phyloP scores from a whole-genome alignment of 2,888 invertebrate species.

The Apantesis nais region DNA sequence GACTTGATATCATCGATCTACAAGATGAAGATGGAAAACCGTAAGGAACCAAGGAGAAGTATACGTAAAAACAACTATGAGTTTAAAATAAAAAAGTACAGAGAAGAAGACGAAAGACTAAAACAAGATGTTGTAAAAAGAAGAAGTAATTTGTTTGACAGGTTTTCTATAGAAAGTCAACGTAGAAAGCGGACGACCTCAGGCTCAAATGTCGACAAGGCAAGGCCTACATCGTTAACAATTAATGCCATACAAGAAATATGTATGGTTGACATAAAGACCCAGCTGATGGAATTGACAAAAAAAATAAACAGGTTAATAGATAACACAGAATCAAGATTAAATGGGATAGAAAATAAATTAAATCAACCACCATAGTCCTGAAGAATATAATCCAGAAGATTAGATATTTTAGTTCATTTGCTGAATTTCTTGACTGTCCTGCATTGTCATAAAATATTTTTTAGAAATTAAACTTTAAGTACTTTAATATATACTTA shows the following conservation, averaged over 20 bases:
- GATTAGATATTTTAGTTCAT: too few relatives aligned
- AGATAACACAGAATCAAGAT: conserved; percentile 66
- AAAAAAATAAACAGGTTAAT: conserved; percentile 74
- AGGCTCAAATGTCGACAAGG: conserved; percentile 58
- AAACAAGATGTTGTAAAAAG: conserved; percentile 71
- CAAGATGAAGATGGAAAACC: conserved; percentile 88
- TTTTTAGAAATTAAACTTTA: neutral
- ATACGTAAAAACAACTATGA: conserved; percentile 80
- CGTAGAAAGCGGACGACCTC: conserved; percentile 71
- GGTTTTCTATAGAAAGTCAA: conserved; percentile 76
- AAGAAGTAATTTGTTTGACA: conserved; percentile 75
- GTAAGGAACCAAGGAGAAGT: conserved; percentile 86
- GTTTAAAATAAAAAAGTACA: conserved; percentile 66
- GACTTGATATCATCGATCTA: conserved; percentile 91
- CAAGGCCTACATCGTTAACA: conserved; percentile 69
- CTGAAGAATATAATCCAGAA: neutral
- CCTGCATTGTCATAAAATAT: neutral
- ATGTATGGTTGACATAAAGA: conserved; percentile 80
- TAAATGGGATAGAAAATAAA: conserved; percentile 68
- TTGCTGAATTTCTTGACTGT: neutral
- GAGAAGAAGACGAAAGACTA: conserved; percentile 63
- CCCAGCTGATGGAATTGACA: conserved; percentile 70
- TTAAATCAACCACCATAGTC: conserved; percentile 55
- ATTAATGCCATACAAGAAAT: conserved; percentile 80
- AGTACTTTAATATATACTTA: conserved; percentile 71